Evolutionary conservation across 2,113 vertebrate genomes (phyloP).

Genomic region (Hippocampus abdominalis): DNA sequence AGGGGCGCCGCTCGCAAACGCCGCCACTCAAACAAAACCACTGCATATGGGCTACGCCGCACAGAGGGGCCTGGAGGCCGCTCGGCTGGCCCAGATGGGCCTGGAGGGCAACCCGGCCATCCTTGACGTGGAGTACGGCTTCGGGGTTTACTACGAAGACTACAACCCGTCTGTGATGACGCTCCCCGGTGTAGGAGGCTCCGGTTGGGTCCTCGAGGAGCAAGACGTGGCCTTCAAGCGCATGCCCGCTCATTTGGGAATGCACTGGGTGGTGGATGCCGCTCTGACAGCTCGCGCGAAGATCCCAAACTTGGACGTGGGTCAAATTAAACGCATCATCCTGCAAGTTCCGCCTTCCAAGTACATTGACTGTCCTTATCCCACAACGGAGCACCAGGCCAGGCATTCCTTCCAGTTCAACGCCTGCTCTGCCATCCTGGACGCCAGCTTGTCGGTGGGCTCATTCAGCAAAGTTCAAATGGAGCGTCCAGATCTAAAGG

Average conservation of each 20-base stretch:
- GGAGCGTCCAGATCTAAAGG: conserved; percentile 61
- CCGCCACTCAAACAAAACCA: conserved; percentile 90
- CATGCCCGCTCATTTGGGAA: conserved; percentile 88
- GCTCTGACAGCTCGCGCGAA: conserved; percentile 69
- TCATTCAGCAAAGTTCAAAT: conserved; percentile 72
- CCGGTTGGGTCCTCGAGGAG: conserved; percentile 81
- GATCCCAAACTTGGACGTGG: conserved; percentile 61
- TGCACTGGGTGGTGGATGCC: conserved; percentile 90
- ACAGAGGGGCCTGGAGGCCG: conserved; percentile 81
- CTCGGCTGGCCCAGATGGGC: conserved; percentile 78
- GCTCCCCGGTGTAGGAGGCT: conserved; percentile 50
- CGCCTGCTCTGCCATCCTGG: conserved; percentile 79
- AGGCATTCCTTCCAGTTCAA: conserved; percentile 92
- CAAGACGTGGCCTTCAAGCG: conserved; percentile 88
- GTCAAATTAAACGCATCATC: conserved; percentile 68
- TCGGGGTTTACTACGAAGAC: conserved; percentile 86
- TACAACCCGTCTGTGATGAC: conserved; percentile 74
- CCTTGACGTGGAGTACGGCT: conserved; percentile 78
- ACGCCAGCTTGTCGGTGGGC: conserved; percentile 68
- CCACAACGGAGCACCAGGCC: conserved; percentile 83
- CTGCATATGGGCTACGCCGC: conserved; percentile 87
- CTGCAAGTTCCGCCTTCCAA: conserved; percentile 80
- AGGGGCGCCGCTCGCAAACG: conserved; percentile 87
- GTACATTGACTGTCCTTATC: conserved; percentile 82
- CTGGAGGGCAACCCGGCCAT: conserved; percentile 81